Base-by-base conservation (phyloP, 2,797 vertebrate genomes). In the Macropodus opercularis region DNA sequence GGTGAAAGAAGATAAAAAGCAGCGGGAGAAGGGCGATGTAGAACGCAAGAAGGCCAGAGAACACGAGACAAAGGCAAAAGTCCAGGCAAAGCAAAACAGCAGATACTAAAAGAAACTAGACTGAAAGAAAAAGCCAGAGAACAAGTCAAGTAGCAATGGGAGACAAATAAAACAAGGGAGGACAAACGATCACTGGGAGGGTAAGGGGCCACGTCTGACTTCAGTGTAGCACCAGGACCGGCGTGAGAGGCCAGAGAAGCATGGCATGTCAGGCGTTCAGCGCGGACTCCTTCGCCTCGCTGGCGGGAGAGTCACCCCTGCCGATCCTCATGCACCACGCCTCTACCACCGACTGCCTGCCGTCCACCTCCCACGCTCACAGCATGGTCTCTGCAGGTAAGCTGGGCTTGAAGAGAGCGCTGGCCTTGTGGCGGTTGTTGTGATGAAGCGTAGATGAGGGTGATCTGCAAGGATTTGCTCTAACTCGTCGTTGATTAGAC, bases 311-410 rank as follows among this genome's bases (percentile, higher is more conserved):
- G 38, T 91, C 95, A 13, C 87, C 94, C 31, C 85, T 98, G 79
- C 96, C 96, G 57, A 91, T 98, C 87, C 95, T 97, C 79, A 98
- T 99, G 96, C 97, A 99, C 71, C 97, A 96, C 75, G 75, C 88
- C 35, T 93, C 94, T 35, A 70, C 93, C 1, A 87, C 91, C 0
- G 97, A 99, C 79, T 96, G 96, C 71, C 91, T 98, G 49, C 94
- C 96, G 0, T 88, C 92, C 86, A 90, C 92, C 76, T 95, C 94
- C 78, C 96, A 98, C 19, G 80, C 93, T 58, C 93, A 94, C 91
- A 96, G 93, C 88, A 95, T 97, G 92, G 93, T 96, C 55, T 95
- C 96, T 61, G 88, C 96, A 97, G 87, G 90, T 80, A 88, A 85
- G 67, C 24, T 39, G 18, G 17, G 9, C 43, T 38, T 39, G 35